Percentiles rank a stretch among this genome's conserved stretches.
Evolutionary conservation across 2,888 invertebrate genomes (phyloP).

Genomic region (Apotomis capreana): DNA sequence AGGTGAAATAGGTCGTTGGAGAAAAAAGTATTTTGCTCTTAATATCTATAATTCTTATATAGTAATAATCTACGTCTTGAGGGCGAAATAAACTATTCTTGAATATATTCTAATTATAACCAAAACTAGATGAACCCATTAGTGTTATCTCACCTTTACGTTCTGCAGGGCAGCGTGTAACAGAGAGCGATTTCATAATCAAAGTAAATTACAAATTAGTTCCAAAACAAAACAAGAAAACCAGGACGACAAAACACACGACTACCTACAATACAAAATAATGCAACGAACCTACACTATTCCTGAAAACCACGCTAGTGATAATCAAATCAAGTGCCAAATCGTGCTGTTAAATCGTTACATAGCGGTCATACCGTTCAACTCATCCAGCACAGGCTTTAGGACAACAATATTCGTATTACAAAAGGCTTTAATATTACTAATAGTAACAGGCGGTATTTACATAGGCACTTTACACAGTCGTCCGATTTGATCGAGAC

Average conservation of each 20-base stretch:
- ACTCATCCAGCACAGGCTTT: conserved; percentile 25
- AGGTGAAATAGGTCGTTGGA: too few relatives aligned
- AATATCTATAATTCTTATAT: too few relatives aligned
- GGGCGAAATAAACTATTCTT: too few relatives aligned
- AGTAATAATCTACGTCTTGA: too few relatives aligned
- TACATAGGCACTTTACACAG: conserved; percentile 32
- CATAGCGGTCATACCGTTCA: conserved; percentile 29
- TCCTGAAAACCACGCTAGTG: conserved; percentile 27
- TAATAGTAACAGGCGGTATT: conserved; percentile 36
- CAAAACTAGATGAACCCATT: background rate
- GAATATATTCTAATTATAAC: background rate
- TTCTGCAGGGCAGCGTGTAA: conserved; percentile 82
- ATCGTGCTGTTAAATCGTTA: conserved; percentile 47
- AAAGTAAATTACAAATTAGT: conserved; percentile 51
- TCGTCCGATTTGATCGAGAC: conserved; percentile 24
- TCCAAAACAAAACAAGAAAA: conserved; percentile 18
- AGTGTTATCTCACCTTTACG: conserved; percentile 74
- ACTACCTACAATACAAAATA: conserved; percentile 40
- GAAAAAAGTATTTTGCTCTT: too few relatives aligned
- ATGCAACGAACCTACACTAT: conserved; percentile 35
- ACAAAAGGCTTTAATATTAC: conserved; percentile 12
- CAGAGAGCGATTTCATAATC: conserved; percentile 76
- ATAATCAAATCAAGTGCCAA: conserved; percentile 46
- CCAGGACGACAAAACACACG: conserved; percentile 39
- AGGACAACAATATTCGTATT: conserved; percentile 19